These are phyloP conservation scores for Aphis gossypii DNA, from an alignment of 1,140 invertebrate genomes.

Conservation along the genomic window DNA sequence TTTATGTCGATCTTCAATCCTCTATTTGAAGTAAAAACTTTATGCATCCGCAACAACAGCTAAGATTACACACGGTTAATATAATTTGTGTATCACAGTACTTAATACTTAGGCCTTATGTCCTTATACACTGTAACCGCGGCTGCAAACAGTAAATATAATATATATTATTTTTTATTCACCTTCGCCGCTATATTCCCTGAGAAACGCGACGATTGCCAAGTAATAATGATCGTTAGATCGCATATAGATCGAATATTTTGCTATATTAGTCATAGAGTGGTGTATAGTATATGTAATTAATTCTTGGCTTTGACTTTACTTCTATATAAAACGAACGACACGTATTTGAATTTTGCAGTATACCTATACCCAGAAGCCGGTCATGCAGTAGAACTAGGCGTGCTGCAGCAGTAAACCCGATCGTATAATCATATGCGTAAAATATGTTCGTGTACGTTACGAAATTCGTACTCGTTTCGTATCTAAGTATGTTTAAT, in stretches of 20 bases:
- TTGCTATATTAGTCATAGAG: neutral
- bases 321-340: neutral
- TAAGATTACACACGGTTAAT: neutral
- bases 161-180: neutral
- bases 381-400: neutral
- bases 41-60: neutral
- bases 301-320: neutral
- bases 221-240: neutral
- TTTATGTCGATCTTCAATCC: neutral
- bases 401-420: neutral
- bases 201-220: neutral
- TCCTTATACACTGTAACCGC: neutral
- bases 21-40: neutral
- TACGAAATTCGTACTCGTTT: slow-evolving; percentile 5
- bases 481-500: neutral
- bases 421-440: neutral
- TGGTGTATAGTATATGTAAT: neutral
- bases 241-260: neutral
- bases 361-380: neutral
- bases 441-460: neutral
- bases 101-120: neutral
- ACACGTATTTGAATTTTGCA: neutral
- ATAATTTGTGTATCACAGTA: neutral
- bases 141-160: neutral
- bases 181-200: neutral